Evolutionary conservation across 2,113 vertebrate species (phyloP), one percentile per base, ranked within the genome.

Genomic region (Telmatochromis bifrenatus): DNA sequence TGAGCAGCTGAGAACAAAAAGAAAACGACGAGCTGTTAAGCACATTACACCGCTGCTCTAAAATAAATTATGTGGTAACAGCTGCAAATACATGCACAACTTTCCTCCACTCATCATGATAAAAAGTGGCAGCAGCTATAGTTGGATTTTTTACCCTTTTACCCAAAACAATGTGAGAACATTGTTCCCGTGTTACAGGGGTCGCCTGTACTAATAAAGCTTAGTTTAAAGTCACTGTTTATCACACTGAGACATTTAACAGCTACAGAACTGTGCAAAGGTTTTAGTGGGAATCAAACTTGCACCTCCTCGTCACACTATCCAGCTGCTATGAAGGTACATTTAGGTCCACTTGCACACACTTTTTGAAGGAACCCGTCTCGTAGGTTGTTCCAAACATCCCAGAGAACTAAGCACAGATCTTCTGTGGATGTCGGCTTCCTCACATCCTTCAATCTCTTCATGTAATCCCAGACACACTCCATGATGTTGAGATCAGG

Each of bases 41-140:
- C 37, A 10, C 37, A 45, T 45, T 45, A 26, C 17, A 26, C 37
- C 14, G 2, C 68, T 73, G 12, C 37, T 39, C 4, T 26, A 17
- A 73, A 17, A 73, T 0, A 0, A 26, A 15, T 39, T n/a, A 26
- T 26, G 1, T 0, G 21, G 68, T 17, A 73, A 26, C 68, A 10
- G 68, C 21, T 26, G 68, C 5, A 45, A 42, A 42, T 9, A 3
- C 2, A 9, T 4, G n/a, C 37, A 73, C 13, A 73, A 10, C 1
- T 26, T 23, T 26, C 68, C 37, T 45, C 13, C 60, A n/a, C 10
- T 42, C n/a, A 26, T 68, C 23, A 56, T 0, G 1, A 21, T 0
- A 70, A 42, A 70, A 42, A 42, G 7, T 70, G 65, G 2, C 65
- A 70, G 21, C 37, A 42, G 37, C 37, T 42, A 9, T 15, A 70